Evolutionary conservation across 2,888 invertebrate genomes (phyloP).

Genomic region (Machimus rusticus): DNA sequence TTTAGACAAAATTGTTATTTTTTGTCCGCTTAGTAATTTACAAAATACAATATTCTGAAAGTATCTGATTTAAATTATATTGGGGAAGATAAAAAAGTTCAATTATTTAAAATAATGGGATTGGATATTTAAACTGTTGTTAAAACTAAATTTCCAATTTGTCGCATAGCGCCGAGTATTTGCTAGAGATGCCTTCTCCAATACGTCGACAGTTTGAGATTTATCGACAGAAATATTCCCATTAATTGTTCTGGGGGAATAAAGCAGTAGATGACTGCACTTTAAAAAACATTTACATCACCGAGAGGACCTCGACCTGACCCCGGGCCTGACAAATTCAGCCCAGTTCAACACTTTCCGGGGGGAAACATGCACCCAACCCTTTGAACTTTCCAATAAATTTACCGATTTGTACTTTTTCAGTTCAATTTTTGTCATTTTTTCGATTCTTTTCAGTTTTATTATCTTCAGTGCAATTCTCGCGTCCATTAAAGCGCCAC

Average conservation of each 20-base stretch:
- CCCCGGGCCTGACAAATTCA: background rate
- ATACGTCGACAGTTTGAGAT: background rate
- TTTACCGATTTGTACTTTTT: slow-evolving; percentile 7
- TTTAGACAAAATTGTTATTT: too few species aligned
- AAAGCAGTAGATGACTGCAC: background rate
- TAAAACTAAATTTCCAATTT: background rate
- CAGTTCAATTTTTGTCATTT: slow-evolving; percentile 6
- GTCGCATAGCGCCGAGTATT: background rate
- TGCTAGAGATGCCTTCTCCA: background rate
- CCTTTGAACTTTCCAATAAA: slow-evolving; percentile 4
- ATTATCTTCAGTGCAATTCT: background rate
- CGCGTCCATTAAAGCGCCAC: slow-evolving; percentile 15
- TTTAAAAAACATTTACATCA: background rate
- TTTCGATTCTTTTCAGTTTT: background rate
- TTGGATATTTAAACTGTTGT: background rate
- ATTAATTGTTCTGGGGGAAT: background rate
- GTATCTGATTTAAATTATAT: background rate
- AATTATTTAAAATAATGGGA: background rate
- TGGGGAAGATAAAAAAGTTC: background rate
- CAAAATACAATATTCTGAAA: background rate
- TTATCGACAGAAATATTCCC: background rate
- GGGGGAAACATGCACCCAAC: background rate
- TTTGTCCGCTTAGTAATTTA: background rate
- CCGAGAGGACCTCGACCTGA: background rate
- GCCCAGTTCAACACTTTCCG: background rate